Conservation (phyloP, 2,113 vertebrate genomes). For the Phylloscopus trochilus region DNA sequence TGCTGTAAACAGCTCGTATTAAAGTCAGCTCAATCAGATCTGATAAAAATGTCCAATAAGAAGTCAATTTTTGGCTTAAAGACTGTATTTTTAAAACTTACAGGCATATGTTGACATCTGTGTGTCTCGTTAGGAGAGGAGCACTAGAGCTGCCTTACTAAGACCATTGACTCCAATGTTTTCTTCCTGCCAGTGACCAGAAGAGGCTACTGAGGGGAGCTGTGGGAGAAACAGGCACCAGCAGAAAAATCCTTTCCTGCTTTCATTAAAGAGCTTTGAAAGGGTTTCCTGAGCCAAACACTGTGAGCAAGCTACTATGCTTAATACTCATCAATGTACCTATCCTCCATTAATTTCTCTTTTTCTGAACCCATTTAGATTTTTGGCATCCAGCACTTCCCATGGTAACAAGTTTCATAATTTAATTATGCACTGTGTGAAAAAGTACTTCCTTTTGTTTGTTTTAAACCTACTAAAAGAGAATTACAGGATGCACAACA, state of each 20-base stretch:
- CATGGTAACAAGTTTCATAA: conserved; percentile 26
- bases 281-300: conserved; percentile 22
- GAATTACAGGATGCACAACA: conserved; percentile 55
- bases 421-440: conserved; percentile 39
- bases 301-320: background rate
- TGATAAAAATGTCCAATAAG: background rate
- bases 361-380: conserved; percentile 30
- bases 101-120: background rate
- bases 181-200: background rate
- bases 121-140: background rate
- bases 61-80: background rate
- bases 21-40: background rate
- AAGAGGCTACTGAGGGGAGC: background rate
- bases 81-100: background rate
- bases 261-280: background rate
- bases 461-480: conserved; percentile 51
- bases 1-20: background rate
- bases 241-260: conserved; percentile 17
- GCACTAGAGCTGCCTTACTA: background rate
- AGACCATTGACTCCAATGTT: background rate
- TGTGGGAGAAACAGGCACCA: background rate
- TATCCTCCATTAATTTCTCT: conserved; percentile 28
- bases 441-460: conserved; percentile 65
- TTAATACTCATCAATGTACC: background rate
- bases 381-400: conserved; percentile 52